Percentiles rank a stretch among this genome's conserved stretches.
Evolutionary conservation across 2,888 invertebrate species (phyloP).

Genomic region (Koerneria pararmatus): DNA sequence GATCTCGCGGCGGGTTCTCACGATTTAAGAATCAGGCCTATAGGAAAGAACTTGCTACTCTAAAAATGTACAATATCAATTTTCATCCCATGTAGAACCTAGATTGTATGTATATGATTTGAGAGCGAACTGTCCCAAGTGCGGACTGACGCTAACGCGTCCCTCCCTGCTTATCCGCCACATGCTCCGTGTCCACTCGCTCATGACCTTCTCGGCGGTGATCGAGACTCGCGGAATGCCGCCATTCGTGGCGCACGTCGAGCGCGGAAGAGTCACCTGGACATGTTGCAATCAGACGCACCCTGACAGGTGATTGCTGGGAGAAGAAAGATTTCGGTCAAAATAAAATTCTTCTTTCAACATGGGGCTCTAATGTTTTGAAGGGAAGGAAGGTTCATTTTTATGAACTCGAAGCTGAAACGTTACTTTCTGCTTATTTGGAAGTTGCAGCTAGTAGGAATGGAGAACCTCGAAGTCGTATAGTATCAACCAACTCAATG

Average conservation of each 20-base stretch:
- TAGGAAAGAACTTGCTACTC: too few relatives aligned
- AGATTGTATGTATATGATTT: not conserved
- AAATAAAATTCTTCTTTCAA: too few relatives aligned
- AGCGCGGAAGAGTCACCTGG: slow-evolving; percentile 36
- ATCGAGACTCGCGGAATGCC: slow-evolving; percentile 29
- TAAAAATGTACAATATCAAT: not conserved
- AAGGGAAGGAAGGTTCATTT: too few relatives aligned
- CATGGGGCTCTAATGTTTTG: too few relatives aligned
- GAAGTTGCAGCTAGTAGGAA: too few relatives aligned
- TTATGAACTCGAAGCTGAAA: too few relatives aligned
- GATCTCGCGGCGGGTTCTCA: too few relatives aligned
- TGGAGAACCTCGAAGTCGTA: too few relatives aligned
- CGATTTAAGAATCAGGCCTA: too few relatives aligned
- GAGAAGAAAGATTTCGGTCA: too few relatives aligned
- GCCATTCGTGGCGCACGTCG: slow-evolving; percentile 31
- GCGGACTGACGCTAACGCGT: slow-evolving; percentile 43
- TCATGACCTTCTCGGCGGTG: slow-evolving; percentile 36
- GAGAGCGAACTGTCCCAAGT: slow-evolving; percentile 42
- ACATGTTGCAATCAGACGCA: slow-evolving; percentile 39
- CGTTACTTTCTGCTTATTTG: too few relatives aligned
- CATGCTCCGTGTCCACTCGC: slow-evolving; percentile 50
- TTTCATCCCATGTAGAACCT: not conserved
- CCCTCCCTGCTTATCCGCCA: slow-evolving; percentile 51
- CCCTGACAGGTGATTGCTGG: slow-evolving; percentile 32
- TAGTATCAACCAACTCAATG: too few relatives aligned